Base-by-base conservation (phyloP, 2,888 invertebrate species). In the Dione juno region DNA sequence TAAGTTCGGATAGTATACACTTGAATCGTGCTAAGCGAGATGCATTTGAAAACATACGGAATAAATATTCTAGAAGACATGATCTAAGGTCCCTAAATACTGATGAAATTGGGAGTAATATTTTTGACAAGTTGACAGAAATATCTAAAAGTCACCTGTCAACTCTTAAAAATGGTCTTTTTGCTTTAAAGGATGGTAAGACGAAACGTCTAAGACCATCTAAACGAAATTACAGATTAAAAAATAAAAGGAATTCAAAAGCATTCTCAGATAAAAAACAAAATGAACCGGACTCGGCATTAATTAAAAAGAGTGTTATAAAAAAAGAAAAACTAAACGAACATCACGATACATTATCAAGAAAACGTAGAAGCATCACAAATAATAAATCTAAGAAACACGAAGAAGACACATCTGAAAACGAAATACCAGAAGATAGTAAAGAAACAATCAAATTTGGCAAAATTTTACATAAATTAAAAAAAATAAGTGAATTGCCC, bases 381-480 rank as follows among this genome's bases (percentile, higher is more conserved):
- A 75, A 72, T 73, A 81, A 74, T 41, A 57, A 50, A 63, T 71
- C 40, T 61, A 70, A 68, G 67, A 71, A 74, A 66, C 70, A 65
- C 68, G 77, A 78, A 52, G 67, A 61, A 71, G 78, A 69, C 70
- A 76, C 13, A 70, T 61, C 70, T 35, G 86, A 88, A 72, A 90
- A 89, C 58, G 83, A 88, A 76, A 79, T 88, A 28, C 80, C 85
- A 5, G 65, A 76, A 0, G 77, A 80, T 43, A 74, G 74, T 14
- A 81, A 78, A 64, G 80, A 83, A 16, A 80, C 82, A 70, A 76
- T 74, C 0, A 84, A 84, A 43, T 65, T 87, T 3, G 84, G 82
- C 77, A 86, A 84, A 57, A 81, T 90, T 43, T 73, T 89, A 0
- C 80, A 81, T 10, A 86, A 83, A 73, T 76, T 90, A 5, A 83